Conservation (phyloP, 2,113 vertebrate genomes). For the Ictalurus furcatus region DNA sequence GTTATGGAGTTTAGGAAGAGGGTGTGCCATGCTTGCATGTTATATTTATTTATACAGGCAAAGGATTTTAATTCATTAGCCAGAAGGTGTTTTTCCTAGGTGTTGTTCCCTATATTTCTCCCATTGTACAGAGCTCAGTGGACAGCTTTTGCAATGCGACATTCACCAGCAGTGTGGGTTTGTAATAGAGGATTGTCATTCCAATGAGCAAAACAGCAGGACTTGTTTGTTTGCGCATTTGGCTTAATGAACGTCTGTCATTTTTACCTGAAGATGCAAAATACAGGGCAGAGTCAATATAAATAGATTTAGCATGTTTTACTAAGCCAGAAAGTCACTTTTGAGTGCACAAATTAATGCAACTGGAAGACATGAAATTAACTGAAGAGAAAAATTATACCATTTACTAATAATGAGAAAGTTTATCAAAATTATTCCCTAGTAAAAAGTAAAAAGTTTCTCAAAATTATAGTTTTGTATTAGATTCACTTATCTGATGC, state of each 20-base stretch:
- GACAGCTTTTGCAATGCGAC: background rate
- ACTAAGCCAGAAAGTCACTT: background rate
- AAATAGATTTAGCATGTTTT: background rate
- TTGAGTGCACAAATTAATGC: background rate
- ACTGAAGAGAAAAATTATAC: background rate
- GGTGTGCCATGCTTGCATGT: background rate
- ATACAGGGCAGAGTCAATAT: background rate
- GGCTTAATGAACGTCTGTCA: background rate
- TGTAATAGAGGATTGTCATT: background rate
- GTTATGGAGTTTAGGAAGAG: slow-evolving; percentile 8
- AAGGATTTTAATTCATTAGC: background rate
- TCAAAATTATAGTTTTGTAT: background rate
- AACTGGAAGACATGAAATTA: no score
- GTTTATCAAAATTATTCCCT: background rate
- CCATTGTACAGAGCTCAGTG: background rate
- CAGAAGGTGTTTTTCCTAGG: background rate
- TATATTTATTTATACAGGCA: background rate
- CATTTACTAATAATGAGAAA: no score
- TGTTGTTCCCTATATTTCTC: background rate
- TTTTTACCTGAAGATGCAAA: background rate
- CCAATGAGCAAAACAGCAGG: background rate
- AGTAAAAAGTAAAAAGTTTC: background rate
- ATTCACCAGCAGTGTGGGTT: background rate
- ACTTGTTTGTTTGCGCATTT: background rate
- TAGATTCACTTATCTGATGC: background rate